phyloP scores from a whole-genome alignment of 2,888 invertebrate species.

The Neoascia interrupta region DNA sequence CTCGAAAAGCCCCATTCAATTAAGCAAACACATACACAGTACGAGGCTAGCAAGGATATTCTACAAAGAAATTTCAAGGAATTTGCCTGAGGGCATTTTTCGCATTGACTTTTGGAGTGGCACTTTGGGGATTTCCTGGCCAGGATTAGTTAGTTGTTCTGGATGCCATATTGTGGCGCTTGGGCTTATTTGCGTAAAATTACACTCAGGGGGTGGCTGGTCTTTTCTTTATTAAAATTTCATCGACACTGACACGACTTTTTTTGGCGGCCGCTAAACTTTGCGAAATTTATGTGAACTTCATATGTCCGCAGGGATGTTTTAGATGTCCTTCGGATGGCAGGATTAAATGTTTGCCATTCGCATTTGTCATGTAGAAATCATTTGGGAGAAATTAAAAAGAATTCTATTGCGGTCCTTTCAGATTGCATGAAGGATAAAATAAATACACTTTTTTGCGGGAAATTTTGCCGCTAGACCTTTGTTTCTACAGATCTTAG shows the following conservation, averaged over 20 bases:
- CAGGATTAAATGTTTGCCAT: conserved; percentile 2
- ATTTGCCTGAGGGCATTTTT: too few species aligned
- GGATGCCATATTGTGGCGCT: conserved; percentile 8
- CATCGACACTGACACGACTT: conserved; percentile 17
- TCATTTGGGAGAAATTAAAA: conserved; percentile 19
- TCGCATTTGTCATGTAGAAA: conserved; percentile 17
- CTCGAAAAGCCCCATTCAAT: conserved; percentile 48
- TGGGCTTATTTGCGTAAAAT: conserved; percentile 26
- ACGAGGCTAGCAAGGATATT: too few species aligned
- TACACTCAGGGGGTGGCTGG: conserved; percentile 6
- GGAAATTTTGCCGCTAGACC: too few species aligned
- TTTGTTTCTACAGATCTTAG: too few species aligned
- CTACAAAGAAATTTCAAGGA: too few species aligned
- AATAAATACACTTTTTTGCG: too few species aligned
- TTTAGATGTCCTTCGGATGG: conserved; percentile 6
- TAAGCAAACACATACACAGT: conserved; percentile 44
- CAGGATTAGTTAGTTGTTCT: conserved; percentile 32
- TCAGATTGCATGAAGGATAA: conserved; percentile 11
- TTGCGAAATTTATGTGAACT: conserved; percentile 18
- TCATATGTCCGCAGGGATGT: conserved; percentile 25
- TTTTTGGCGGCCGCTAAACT: conserved; percentile 14
- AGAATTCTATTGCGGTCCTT: conserved; percentile 23
- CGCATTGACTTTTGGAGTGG: conserved; percentile 13
- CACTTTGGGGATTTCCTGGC: neutral
- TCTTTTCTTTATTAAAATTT: conserved; percentile 62